Evolutionary conservation across 2,113 vertebrate genomes (phyloP).

Genomic region (Otolemur garnettii): DNA sequence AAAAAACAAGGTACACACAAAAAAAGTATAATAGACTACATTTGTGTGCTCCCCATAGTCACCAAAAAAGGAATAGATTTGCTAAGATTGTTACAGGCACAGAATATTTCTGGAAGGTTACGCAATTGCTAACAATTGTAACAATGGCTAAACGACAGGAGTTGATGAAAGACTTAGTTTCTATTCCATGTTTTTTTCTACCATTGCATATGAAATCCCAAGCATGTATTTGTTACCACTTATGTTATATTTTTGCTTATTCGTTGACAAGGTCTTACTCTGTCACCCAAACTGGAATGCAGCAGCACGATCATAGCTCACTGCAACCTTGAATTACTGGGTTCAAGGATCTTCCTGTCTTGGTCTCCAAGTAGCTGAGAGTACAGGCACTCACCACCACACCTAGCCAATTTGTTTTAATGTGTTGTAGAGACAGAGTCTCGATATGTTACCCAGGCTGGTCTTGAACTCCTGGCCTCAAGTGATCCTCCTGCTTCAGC

Average conservation of each 20-base stretch:
- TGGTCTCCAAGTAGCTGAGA: too few species aligned
- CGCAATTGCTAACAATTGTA: not conserved
- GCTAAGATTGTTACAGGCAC: not conserved
- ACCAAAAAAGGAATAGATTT: not conserved
- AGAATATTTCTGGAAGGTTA: not conserved
- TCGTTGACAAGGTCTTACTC: not conserved
- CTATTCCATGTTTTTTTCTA: not conserved
- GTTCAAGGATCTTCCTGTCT: too few species aligned
- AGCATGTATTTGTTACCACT: not conserved
- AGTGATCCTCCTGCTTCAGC: not conserved
- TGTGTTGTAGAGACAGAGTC: not conserved
- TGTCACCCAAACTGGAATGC: not conserved
- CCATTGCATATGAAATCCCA: not conserved
- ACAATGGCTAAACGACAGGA: not conserved
- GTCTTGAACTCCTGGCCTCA: not conserved
- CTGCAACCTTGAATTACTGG: too few species aligned
- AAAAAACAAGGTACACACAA: not conserved
- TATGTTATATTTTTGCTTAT: not conserved
- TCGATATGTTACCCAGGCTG: not conserved
- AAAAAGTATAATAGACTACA: not conserved
- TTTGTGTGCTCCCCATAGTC: not conserved
- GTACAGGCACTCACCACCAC: too few species aligned
- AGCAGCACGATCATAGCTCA: too few species aligned
- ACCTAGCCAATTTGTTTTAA: not conserved
- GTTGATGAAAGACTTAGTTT: not conserved